Evolutionary conservation across 2,113 vertebrate species (phyloP).

Genomic region (Pygoscelis antarcticus): DNA sequence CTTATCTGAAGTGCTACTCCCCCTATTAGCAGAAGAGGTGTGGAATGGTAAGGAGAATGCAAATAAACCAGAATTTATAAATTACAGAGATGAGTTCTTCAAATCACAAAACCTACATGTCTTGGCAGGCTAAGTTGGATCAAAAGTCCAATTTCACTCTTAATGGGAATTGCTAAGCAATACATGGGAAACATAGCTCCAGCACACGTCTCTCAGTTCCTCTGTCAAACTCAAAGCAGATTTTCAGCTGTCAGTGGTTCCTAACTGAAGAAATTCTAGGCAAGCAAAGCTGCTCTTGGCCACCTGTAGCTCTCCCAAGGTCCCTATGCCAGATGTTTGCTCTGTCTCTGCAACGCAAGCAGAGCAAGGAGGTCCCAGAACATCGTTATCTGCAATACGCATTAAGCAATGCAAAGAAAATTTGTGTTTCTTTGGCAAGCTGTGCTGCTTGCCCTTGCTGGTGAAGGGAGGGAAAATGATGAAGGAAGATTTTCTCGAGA

Average conservation of each 20-base stretch:
- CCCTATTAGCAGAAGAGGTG: background rate
- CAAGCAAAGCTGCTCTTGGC: background rate
- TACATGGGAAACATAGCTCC: background rate
- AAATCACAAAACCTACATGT: background rate
- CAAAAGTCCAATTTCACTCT: background rate
- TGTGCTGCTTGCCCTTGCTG: background rate
- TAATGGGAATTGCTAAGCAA: background rate
- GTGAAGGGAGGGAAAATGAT: background rate
- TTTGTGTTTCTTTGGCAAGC: background rate
- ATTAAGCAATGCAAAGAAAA: background rate
- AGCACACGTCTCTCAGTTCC: background rate
- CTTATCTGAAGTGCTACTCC: background rate
- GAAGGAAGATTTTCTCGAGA: background rate
- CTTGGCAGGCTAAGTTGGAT: background rate
- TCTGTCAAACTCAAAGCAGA: background rate
- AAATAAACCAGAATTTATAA: background rate
- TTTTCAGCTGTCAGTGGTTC: constrained; percentile 1
- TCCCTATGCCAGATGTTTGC: background rate
- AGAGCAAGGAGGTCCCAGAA: background rate
- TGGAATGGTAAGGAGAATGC: background rate
- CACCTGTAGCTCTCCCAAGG: background rate
- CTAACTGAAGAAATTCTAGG: background rate
- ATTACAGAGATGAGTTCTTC: background rate
- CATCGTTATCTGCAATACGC: background rate
- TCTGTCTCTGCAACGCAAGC: background rate